These are phyloP conservation scores for Cryptocheilus praepositus DNA, from an alignment of 2,888 invertebrate genomes.

Conservation along the genomic window DNA sequence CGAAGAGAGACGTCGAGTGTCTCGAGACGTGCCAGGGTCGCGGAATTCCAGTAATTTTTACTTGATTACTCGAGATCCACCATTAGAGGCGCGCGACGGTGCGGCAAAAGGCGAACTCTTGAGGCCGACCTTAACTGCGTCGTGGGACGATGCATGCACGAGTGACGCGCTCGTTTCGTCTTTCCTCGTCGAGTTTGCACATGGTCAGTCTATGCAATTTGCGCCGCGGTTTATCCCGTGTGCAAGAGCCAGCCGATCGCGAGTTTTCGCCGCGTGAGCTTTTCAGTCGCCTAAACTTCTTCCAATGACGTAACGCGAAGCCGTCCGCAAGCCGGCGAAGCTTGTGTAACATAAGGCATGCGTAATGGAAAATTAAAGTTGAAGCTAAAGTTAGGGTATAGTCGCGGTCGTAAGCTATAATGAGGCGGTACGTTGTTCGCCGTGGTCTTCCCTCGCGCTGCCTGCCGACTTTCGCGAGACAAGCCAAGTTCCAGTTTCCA, in stretches of 20 bases:
- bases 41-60: constrained; percentile 47
- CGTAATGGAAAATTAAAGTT: no score
- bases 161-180: constrained; percentile 19
- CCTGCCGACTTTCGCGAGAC: no score
- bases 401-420: no score
- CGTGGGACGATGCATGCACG: constrained; percentile 37
- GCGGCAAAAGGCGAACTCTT: constrained; percentile 29
- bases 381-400: no score
- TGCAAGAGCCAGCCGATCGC: not conserved
- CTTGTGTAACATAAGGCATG: no score
- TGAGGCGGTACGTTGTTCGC: no score
- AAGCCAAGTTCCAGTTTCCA: no score
- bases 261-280: no score
- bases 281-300: no score
- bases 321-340: no score
- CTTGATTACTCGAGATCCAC: constrained; percentile 38
- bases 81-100: constrained; percentile 28
- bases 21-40: constrained; percentile 38
- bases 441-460: no score
- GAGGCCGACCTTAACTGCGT: constrained; percentile 40
- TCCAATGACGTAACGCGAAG: no score
- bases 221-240: constrained; percentile 1
- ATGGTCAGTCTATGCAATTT: not conserved
- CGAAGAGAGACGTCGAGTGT: constrained; percentile 13
- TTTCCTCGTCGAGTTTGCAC: constrained; percentile 28